Percentiles rank a stretch among this genome's conserved stretches.
phyloP scores from a whole-genome alignment of 2,888 invertebrate species.

The Phrixothrix hirtus region DNA sequence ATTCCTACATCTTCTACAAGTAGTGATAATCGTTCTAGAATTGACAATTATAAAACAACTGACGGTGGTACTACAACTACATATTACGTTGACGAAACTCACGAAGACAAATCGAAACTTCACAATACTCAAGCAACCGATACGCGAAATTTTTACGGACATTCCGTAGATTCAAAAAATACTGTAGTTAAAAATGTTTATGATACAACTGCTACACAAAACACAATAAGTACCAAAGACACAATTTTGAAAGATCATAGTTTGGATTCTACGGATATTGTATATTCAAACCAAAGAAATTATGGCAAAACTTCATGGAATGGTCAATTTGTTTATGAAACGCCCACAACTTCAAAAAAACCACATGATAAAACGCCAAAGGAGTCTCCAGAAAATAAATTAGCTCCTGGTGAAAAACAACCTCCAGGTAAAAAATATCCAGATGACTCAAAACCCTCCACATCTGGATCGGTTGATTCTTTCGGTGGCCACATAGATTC shows the following conservation, averaged over 20 bases:
- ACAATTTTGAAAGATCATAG: slow-evolving; percentile 58
- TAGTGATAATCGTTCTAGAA: not conserved
- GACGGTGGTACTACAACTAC: slow-evolving; percentile 4
- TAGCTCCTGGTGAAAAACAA: no score
- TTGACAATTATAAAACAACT: no score
- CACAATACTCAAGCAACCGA: slow-evolving; percentile 42
- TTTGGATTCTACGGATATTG: slow-evolving; percentile 54
- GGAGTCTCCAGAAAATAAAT: slow-evolving; percentile 22
- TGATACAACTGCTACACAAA: slow-evolving; percentile 51
- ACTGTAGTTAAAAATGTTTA: slow-evolving; percentile 49
- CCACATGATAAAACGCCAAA: not conserved
- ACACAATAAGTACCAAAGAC: slow-evolving; percentile 52
- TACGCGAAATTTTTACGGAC: slow-evolving; percentile 50
- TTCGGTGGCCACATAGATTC: slow-evolving; percentile 45
- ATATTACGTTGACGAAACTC: slow-evolving; percentile 43
- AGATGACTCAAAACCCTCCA: slow-evolving; percentile 43
- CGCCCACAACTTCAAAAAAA: not conserved
- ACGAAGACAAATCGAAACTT: slow-evolving; percentile 42
- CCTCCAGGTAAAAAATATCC: slow-evolving; percentile 33
- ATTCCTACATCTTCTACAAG: slow-evolving; percentile 1
- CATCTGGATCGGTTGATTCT: slow-evolving; percentile 24
- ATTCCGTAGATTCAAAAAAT: slow-evolving; percentile 44
- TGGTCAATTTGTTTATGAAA: slow-evolving; percentile 47
- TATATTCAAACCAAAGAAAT: slow-evolving; percentile 52
- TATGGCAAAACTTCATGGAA: slow-evolving; percentile 56